These are phyloP conservation scores for Romanogobio albipinnatus DNA, from an alignment of 2,113 vertebrate species.

Conservation along the genomic window DNA sequence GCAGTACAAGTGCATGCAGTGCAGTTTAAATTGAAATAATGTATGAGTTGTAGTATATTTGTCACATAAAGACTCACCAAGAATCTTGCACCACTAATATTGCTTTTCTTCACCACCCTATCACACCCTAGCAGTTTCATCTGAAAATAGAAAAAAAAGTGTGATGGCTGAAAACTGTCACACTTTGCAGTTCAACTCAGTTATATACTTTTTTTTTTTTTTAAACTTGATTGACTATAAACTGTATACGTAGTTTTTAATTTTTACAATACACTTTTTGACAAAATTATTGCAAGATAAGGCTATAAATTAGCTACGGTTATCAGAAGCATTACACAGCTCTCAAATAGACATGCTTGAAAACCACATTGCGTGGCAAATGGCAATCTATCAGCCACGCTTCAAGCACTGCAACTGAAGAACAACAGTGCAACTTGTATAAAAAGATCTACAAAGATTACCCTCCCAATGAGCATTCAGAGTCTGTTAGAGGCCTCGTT, in stretches of 20 bases:
- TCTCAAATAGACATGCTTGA: not conserved
- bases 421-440: too few relatives aligned
- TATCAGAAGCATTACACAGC: not conserved
- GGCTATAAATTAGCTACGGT: not conserved
- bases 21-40: not conserved
- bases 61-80: constrained; percentile 76
- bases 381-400: not conserved
- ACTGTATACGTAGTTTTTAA: not conserved
- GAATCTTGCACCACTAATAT: constrained; percentile 80
- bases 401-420: not conserved
- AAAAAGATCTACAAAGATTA: constrained; percentile 1
- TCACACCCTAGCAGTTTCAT: constrained; percentile 59
- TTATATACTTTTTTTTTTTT: not conserved
- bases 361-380: constrained; percentile 9
- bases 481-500: not conserved
- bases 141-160: constrained; percentile 51
- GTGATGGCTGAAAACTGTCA: not conserved
- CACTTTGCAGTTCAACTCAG: not conserved
- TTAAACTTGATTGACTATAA: constrained; percentile 37
- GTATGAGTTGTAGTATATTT: not conserved
- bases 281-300: not conserved
- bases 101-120: constrained; percentile 51
- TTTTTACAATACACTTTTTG: not conserved
- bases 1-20: not conserved
- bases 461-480: not conserved